Evolutionary conservation across 2,888 invertebrate genomes (phyloP).

Genomic region (Dysmachus trigonus): DNA sequence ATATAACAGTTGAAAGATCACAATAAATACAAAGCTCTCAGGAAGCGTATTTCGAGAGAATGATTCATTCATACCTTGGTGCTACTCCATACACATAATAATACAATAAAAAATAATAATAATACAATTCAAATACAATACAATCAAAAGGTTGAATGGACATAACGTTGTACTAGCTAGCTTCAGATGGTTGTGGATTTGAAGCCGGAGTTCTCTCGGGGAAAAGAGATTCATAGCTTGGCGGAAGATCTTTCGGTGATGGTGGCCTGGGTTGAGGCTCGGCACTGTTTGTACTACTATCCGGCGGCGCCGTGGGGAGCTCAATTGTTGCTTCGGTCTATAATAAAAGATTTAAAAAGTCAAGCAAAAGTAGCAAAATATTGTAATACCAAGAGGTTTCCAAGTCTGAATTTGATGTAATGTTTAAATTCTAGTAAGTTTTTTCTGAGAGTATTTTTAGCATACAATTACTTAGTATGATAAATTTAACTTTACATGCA

Average conservation of each 20-base stretch:
- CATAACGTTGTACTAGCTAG: neutral
- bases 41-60: neutral
- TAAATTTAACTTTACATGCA: too few relatives aligned
- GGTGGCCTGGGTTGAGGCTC: conserved; percentile 54
- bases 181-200: neutral
- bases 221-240: conserved; percentile 62
- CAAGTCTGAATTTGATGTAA: too few relatives aligned
- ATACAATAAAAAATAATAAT: neutral
- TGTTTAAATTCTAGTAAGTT: too few relatives aligned
- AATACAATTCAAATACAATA: neutral
- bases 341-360: conserved; percentile 19
- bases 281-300: conserved; percentile 51
- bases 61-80: neutral
- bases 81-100: neutral
- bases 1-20: neutral
- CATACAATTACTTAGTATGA: too few relatives aligned
- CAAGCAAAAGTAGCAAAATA: neutral
- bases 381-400: neutral
- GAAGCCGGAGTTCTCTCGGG: conserved; percentile 56
- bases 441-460: too few relatives aligned
- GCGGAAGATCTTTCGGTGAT: conserved; percentile 62
- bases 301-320: conserved; percentile 55
- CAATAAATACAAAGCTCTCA: neutral
- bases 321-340: conserved; percentile 59
- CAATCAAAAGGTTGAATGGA: neutral